Evolutionary conservation across 92 coral and sea anemone genomes (phyloP).

Genomic region (Paramuricea clavata): DNA sequence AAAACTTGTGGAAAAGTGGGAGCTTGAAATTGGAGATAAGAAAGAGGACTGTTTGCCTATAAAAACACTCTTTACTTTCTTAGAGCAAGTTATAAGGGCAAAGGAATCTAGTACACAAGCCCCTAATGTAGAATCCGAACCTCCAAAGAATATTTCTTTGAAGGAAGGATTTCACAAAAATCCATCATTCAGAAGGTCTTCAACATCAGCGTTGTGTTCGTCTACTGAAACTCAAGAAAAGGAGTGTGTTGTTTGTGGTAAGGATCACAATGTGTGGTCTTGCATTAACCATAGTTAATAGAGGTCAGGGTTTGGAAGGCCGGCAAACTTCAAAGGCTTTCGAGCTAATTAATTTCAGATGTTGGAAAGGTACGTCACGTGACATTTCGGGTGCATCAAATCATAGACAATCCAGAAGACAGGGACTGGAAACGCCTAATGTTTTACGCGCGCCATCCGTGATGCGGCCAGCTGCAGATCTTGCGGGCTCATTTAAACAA

Average conservation of each 20-base stretch:
- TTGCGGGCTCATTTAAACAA: too few relatives aligned
- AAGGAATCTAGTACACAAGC: not conserved
- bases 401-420: too few relatives aligned
- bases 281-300: too few relatives aligned
- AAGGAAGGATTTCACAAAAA: not conserved
- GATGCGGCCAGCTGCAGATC: too few relatives aligned
- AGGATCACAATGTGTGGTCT: slow-evolving; percentile 22
- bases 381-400: too few relatives aligned
- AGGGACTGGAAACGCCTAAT: too few relatives aligned
- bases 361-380: too few relatives aligned
- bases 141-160: slow-evolving; percentile 7
- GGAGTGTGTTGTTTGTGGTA: not conserved
- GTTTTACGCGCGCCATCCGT: too few relatives aligned
- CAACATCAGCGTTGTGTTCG: slow-evolving; percentile 1
- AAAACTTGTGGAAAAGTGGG: slow-evolving; percentile 15
- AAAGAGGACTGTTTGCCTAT: slow-evolving; percentile 7
- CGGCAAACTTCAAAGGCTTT: too few relatives aligned
- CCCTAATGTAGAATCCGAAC: not conserved
- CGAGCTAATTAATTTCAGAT: too few relatives aligned
- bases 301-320: too few relatives aligned
- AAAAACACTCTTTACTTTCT: not conserved
- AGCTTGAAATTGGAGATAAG: slow-evolving; percentile 10
- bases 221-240: not conserved
- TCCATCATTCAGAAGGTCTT: not conserved
- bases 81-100: slow-evolving; percentile 30